A percentile compares a stretch with the other conserved stretches of the same genome.
Conservation (phyloP, 2,113 vertebrate genomes). For the Archocentrus centrarchus region DNA sequence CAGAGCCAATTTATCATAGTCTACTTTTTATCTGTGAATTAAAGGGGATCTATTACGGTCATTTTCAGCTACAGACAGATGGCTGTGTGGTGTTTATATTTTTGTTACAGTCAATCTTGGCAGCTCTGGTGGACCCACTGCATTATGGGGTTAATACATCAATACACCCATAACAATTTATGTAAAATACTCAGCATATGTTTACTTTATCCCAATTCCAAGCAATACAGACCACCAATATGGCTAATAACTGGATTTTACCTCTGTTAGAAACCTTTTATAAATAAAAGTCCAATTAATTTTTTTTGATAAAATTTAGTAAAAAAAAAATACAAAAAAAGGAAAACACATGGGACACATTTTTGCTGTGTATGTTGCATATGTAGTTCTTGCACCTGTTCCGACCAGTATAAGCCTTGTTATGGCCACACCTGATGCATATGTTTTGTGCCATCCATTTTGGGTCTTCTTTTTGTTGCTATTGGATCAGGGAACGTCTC, state of each 20-base stretch:
- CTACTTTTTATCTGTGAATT: background rate
- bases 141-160: constrained; percentile 1
- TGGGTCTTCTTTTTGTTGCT: background rate
- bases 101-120: background rate
- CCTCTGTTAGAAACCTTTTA: background rate
- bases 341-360: background rate
- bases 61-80: background rate
- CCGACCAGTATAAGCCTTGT: background rate
- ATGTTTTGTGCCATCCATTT: background rate
- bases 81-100: background rate
- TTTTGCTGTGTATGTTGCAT: background rate
- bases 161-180: background rate
- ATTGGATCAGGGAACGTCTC: background rate
- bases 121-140: background rate
- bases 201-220: background rate
- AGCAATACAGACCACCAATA: background rate
- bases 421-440: no score
- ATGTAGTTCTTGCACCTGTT: background rate
- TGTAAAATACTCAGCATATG: background rate
- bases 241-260: background rate
- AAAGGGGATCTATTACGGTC: background rate
- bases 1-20: background rate
- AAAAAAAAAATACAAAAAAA: background rate
- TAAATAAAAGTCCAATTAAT: no score
- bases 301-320: no score